Percentiles rank a stretch among this genome's conserved stretches.
Conservation (phyloP, 2,888 invertebrate species). For the Erebia palarica region DNA sequence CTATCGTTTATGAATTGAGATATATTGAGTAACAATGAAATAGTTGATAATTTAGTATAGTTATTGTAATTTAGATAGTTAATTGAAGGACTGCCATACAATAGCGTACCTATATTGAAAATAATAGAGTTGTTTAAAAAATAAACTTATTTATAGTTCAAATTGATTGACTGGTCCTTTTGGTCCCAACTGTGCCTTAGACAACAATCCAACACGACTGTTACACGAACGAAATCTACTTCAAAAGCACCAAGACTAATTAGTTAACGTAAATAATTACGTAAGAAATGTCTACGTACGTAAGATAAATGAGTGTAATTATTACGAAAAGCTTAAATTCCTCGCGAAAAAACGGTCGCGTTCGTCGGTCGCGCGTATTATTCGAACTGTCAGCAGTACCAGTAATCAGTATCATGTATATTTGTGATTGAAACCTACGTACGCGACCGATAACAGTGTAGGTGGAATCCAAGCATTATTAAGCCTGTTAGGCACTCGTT, state of each 20-base stretch:
- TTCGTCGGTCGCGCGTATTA: not conserved
- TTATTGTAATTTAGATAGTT: conserved; percentile 20
- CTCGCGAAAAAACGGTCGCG: not conserved
- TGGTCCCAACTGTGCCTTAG: conserved; percentile 12
- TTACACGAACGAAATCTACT: not conserved
- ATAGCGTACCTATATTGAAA: not conserved
- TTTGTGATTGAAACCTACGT: not conserved
- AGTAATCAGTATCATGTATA: not conserved
- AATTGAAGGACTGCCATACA: conserved; percentile 14
- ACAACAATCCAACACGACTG: not conserved
- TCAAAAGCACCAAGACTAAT: conserved; percentile 2
- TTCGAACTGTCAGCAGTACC: not conserved
- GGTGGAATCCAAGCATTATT: not conserved
- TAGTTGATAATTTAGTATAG: not conserved
- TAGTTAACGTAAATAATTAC: conserved; percentile 2
- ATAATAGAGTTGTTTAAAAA: conserved; percentile 7
- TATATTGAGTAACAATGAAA: conserved; percentile 10
- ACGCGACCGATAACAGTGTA: too few species aligned
- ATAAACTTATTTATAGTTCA: conserved; percentile 14
- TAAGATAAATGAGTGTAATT: not conserved
- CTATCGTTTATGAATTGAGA: not conserved
- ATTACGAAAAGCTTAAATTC: not conserved
- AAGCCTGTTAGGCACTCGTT: not conserved
- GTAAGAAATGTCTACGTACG: not conserved
- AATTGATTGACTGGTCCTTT: conserved; percentile 7